A percentile compares a stretch with the other conserved stretches of the same genome.
phyloP scores from a whole-genome alignment of 2,113 vertebrate species.

The Hypocryptadius cinnamomeus region DNA sequence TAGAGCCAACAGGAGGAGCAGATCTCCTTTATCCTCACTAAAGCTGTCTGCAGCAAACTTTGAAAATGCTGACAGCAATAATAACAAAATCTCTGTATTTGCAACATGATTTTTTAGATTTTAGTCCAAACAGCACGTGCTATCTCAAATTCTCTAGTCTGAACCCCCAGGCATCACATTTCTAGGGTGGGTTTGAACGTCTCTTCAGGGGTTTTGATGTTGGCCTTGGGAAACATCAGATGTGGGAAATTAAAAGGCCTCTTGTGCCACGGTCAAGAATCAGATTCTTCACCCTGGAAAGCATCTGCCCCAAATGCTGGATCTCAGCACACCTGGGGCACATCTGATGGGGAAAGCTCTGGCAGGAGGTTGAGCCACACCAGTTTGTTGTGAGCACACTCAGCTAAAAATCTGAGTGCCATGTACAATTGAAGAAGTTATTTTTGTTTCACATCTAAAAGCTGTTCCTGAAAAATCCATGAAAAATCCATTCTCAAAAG shows the following conservation, averaged over 20 bases:
- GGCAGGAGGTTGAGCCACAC: background rate
- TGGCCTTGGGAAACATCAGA: background rate
- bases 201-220: background rate
- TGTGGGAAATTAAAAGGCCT: background rate
- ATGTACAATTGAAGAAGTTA: background rate
- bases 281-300: background rate
- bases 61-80: background rate
- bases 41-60: background rate
- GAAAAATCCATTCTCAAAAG: background rate
- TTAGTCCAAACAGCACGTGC: background rate
- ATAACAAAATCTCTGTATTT: background rate
- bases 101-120: background rate
- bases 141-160: background rate
- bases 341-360: background rate
- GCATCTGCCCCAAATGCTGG: background rate
- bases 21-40: rapidly evolving
- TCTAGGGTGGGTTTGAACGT: rapidly evolving
- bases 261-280: background rate
- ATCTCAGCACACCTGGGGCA: background rate
- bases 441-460: background rate
- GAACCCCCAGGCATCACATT: background rate
- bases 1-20: rapidly evolving
- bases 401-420: background rate
- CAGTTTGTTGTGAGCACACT: background rate
- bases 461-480: background rate